Evolutionary conservation across 2,888 invertebrate species (phyloP).

Genomic region (Athalia circularis): DNA sequence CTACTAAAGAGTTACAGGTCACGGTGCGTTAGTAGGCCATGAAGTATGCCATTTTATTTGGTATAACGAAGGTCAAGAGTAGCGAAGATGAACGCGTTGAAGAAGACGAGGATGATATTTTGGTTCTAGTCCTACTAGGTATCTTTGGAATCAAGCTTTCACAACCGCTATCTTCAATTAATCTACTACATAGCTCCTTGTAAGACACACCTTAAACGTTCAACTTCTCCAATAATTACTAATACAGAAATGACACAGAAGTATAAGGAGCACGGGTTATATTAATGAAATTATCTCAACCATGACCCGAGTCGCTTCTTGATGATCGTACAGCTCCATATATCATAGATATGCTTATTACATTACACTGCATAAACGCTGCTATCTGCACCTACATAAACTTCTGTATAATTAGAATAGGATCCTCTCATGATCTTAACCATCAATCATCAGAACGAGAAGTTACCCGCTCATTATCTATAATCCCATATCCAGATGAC

Average conservation of each 20-base stretch:
- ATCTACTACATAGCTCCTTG: conserved; percentile 9
- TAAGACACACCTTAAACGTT: conserved; percentile 12
- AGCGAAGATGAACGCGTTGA: conserved; percentile 20
- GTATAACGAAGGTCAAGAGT: conserved; percentile 21
- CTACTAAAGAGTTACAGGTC: background rate
- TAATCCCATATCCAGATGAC: background rate
- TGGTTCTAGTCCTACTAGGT: conserved; percentile 1
- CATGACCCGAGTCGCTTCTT: background rate
- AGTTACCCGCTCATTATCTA: too few relatives aligned
- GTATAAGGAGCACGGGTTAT: background rate
- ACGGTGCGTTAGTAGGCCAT: conserved; percentile 34
- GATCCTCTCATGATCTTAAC: too few relatives aligned
- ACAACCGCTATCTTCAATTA: conserved; percentile 26
- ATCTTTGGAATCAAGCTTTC: conserved; percentile 30
- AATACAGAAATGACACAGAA: conserved; percentile 15
- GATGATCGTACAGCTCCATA: too few relatives aligned
- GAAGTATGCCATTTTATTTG: background rate
- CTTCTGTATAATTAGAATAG: too few relatives aligned
- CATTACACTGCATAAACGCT: too few relatives aligned
- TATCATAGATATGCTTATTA: too few relatives aligned
- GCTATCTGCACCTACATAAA: too few relatives aligned
- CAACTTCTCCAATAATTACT: conserved; percentile 2
- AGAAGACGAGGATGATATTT: conserved; percentile 1
- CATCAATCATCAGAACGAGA: too few relatives aligned
- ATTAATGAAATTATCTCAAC: conserved; percentile 7